Evolutionary conservation across 2,888 invertebrate genomes (phyloP), one percentile per base, ranked within the genome.

Genomic region (Conchocele bisecta): DNA sequence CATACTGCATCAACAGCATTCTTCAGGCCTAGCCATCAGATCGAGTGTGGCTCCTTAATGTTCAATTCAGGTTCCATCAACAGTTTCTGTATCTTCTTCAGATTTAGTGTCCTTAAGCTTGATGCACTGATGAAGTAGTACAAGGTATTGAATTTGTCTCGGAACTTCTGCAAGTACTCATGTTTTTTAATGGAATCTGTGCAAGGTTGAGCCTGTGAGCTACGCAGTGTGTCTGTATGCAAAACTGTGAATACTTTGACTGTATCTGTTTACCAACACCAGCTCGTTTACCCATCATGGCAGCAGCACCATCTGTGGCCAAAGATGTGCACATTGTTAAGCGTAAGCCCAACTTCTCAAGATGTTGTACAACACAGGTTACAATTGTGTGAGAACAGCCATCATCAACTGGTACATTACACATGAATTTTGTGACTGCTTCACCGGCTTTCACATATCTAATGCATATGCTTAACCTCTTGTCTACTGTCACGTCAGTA

Each of bases 141-240:
- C 42, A 67, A 29, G 3, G n/a, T n/a, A n/a, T n/a, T n/a, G n/a
- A n/a, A n/a, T n/a, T n/a, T n/a, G n/a, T n/a, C n/a, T n/a, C n/a
- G n/a, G n/a, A n/a, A n/a, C n/a, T n/a, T n/a, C n/a, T n/a, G n/a
- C n/a, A n/a, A n/a, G n/a, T n/a, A n/a, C n/a, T n/a, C n/a, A n/a
- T n/a, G n/a, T n/a, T n/a, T n/a, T n/a, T n/a, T n/a, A n/a, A n/a
- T n/a, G n/a, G n/a, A n/a, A n/a, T n/a, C n/a, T n/a, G n/a, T n/a
- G 75, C 77, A 9, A 77, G 51, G 24, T 67, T 75, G 0, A 75
- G 42, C 31, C 75, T 42, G 29, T 68, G 68, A 0, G 58, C 68
- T 1, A 61, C 31, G 61, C 71, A 75, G 22, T 71, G 68, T 35
- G 68, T 67, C 20, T 68, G 64, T 9, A 61, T 46, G 41, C 41